These are phyloP conservation scores for Dermolepida albohirtum DNA, from an alignment of 2,888 invertebrate species.

Conservation along the genomic window DNA sequence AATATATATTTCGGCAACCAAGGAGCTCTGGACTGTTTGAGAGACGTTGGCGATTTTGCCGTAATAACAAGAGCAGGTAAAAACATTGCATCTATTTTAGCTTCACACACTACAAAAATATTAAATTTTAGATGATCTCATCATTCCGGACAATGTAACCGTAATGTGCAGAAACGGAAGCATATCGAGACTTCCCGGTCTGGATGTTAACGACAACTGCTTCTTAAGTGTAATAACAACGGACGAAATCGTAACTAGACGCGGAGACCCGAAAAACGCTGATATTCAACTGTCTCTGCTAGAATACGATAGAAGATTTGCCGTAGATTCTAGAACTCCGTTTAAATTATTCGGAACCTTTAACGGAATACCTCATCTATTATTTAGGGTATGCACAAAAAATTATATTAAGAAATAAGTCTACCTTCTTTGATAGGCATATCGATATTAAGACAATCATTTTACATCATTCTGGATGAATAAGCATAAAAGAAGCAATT, in stretches of 20 bases:
- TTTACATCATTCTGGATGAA: too few relatives aligned
- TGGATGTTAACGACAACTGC: constrained; percentile 68
- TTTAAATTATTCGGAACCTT: constrained; percentile 72
- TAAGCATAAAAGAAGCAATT: too few relatives aligned
- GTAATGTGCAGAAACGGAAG: constrained; percentile 74
- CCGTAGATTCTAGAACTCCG: constrained; percentile 63
- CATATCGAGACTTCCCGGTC: constrained; percentile 66
- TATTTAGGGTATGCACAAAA: constrained; percentile 68
- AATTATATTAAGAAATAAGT: too few relatives aligned
- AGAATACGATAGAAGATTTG: constrained; percentile 58
- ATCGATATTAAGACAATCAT: too few relatives aligned
- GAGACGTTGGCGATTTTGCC: constrained; percentile 70
- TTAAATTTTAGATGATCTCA: constrained; percentile 18
- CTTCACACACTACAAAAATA: background rate
- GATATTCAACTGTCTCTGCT: constrained; percentile 55
- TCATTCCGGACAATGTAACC: constrained; percentile 60
- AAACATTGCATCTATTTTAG: constrained; percentile 6
- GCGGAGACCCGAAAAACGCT: constrained; percentile 55
- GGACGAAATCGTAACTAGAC: constrained; percentile 71
- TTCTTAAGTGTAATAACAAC: constrained; percentile 71
- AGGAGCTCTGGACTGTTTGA: constrained; percentile 72
- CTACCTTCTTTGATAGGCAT: too few relatives aligned
- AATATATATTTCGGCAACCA: constrained; percentile 72
- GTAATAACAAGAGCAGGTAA: constrained; percentile 64
- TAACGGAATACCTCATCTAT: constrained; percentile 67